Conservation (phyloP, 1,140 invertebrate species). For the Camponotus pennsylvanicus region DNA sequence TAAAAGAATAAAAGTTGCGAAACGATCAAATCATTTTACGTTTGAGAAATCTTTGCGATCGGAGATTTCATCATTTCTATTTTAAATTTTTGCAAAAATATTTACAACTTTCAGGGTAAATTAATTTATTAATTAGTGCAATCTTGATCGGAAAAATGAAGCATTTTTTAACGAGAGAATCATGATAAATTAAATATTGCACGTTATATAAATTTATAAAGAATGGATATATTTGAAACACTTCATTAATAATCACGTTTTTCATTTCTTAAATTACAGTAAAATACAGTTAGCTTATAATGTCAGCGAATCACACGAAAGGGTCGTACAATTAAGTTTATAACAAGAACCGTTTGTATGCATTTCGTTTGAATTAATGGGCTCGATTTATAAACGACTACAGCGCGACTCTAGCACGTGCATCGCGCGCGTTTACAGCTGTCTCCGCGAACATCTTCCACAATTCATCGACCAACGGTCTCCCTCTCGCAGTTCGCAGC, state of each 20-base stretch:
- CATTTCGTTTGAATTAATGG: conserved; percentile 19
- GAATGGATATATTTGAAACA: neutral
- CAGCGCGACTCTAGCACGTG: neutral
- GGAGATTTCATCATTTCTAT: conserved; percentile 11
- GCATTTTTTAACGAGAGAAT: neutral
- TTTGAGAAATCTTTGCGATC: neutral
- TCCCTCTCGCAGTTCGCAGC: conserved; percentile 14
- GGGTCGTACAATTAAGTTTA: conserved; percentile 18
- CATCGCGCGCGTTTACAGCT: conserved; percentile 35
- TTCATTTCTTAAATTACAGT: neutral
- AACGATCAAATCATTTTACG: neutral
- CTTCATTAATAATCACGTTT: neutral
- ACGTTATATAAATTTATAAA: neutral
- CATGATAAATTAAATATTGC: neutral
- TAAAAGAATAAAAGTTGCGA: conserved; percentile 13
- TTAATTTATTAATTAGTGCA: neutral
- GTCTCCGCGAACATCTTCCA: conserved; percentile 29
- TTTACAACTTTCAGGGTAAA: neutral
- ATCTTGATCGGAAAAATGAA: neutral
- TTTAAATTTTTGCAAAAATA: neutral
- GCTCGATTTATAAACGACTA: neutral
- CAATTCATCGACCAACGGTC: conserved; percentile 23
- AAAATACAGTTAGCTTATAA: neutral
- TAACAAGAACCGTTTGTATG: neutral
- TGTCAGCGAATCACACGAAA: neutral